Evolutionary conservation across 2,888 invertebrate genomes (phyloP).

Genomic region (Cataglyphis albicans): DNA sequence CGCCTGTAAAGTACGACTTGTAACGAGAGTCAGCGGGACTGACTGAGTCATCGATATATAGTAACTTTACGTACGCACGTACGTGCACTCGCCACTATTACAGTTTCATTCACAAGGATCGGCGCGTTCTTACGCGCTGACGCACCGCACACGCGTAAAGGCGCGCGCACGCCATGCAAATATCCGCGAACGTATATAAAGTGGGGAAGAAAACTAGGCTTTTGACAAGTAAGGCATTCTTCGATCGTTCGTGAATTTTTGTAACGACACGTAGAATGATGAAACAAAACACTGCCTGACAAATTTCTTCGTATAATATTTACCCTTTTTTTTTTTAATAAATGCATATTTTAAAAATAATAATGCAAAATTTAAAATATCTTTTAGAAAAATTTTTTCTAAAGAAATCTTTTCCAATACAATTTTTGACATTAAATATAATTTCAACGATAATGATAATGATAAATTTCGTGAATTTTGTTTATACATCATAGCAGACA

Average conservation of each 20-base stretch:
- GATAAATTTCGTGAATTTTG: background rate
- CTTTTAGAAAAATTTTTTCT: background rate
- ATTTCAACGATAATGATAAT: background rate
- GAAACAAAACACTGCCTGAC: background rate
- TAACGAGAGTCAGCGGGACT: constrained; percentile 67
- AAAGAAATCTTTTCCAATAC: background rate
- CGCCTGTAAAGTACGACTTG: constrained; percentile 65
- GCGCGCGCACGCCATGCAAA: constrained; percentile 60
- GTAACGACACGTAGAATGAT: background rate
- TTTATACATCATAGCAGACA: background rate
- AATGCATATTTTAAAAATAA: background rate
- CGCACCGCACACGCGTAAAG: constrained; percentile 47
- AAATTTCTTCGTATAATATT: background rate
- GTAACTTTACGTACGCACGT: constrained; percentile 71
- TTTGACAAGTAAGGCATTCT: background rate
- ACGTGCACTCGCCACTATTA: constrained; percentile 65
- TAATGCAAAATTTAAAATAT: background rate
- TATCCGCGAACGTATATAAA: constrained; percentile 50
- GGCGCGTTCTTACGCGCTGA: constrained; percentile 60
- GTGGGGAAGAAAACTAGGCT: background rate
- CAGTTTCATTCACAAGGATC: constrained; percentile 74
- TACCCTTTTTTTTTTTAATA: background rate
- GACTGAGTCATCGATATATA: constrained; percentile 74
- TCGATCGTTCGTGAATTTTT: background rate
- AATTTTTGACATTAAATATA: background rate